A percentile compares a stretch with the other conserved stretches of the same genome.
phyloP scores from a whole-genome alignment of 2,113 vertebrate species.

The Columba livia region DNA sequence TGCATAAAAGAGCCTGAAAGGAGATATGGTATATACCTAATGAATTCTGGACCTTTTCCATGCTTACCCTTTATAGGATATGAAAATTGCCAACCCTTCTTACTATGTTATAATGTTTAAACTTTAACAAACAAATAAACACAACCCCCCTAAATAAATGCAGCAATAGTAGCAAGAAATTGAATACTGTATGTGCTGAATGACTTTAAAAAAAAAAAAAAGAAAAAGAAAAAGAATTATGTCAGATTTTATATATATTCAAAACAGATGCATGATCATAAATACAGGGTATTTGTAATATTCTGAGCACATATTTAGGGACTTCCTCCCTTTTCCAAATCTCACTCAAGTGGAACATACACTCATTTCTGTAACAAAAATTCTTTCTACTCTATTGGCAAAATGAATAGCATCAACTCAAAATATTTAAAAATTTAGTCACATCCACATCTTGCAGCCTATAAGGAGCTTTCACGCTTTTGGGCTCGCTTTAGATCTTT shows the following conservation, averaged over 20 bases:
- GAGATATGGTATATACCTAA: constrained; percentile 69
- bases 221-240: not conserved
- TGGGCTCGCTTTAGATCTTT: constrained; percentile 99
- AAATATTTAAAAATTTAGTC: constrained; percentile 99
- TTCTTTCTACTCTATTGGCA: constrained; percentile 87
- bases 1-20: constrained; percentile 74
- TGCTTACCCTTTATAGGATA: constrained; percentile 55
- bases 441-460: constrained; percentile 96
- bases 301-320: constrained; percentile 87
- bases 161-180: constrained; percentile 29
- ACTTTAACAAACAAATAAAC: constrained; percentile 41
- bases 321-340: constrained; percentile 87
- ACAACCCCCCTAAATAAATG: not conserved
- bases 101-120: constrained; percentile 49
- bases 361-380: constrained; percentile 90
- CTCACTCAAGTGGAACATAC: constrained; percentile 87
- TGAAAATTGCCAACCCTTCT: constrained; percentile 18
- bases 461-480: constrained; percentile 99
- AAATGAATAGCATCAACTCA: constrained; percentile 90
- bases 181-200: constrained; percentile 10
- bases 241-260: constrained; percentile 73
- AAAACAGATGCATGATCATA: constrained; percentile 76
- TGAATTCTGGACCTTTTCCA: constrained; percentile 71
- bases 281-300: constrained; percentile 78
- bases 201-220: not conserved